Evolutionary conservation across 2,113 vertebrate species (phyloP), one percentile per base, ranked within the genome.

Genomic region (Psephotus haematonotus): DNA sequence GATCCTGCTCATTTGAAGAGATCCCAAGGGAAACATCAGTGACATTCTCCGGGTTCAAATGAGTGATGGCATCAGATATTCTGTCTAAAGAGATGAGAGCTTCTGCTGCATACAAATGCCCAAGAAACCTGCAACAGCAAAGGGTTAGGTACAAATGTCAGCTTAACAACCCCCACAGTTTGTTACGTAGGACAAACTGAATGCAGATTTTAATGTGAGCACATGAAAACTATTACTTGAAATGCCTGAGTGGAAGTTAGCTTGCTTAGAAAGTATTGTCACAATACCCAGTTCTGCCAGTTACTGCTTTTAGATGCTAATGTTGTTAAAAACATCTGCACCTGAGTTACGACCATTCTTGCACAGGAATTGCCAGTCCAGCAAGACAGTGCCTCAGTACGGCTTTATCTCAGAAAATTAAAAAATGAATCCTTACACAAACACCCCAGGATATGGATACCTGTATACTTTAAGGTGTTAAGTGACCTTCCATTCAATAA

Each of bases 21-120:
- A 99, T 98, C 52, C 99, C 99, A 31, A 99, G 97, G 52, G 99
- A 99, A 86, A 99, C 99, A 55, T 99, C 99, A 17, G 98, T 99
- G 96, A 99, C 98, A 5, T 99, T 99, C 96, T 99, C 99, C 0
- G 99, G 99, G 97, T 99, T 99, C 96, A 99, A 98, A 97, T 99
- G 99, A 90, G 98, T 97, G 85, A 99, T 99, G 35, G 99, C 99
- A 74, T 99, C 99, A 33, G 99, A 99, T 97, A 99, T 99, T 97
- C 99, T 98, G 98, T 99, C 99, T 95, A 99, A 95, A 94, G 99
- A 99, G 97, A 99, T 99, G 94, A 99, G 99, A 63, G 99, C 99
- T 98, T 99, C 99, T 87, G 99, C 99, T 33, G 99, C 99, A 43
- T 99, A 99, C 64, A 99, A 98, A 97, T 99, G 99, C 81, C 99